Conservation (phyloP, 1,140 invertebrate species). For the Cherax destructor region DNA sequence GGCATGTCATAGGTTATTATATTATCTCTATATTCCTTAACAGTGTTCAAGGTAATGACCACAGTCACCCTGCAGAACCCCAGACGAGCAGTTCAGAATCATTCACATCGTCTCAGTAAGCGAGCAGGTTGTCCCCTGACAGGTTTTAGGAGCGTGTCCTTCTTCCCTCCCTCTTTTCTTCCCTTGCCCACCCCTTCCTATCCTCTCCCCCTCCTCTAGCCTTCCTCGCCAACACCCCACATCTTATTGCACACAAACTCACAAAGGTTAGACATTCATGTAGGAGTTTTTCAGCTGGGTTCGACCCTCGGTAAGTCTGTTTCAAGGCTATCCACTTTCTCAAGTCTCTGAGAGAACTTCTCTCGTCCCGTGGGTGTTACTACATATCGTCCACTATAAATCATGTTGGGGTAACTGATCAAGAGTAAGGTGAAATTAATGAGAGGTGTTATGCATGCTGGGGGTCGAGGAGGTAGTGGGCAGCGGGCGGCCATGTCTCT, state of each 20-base stretch:
- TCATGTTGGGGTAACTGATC: not conserved
- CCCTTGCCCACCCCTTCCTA: not conserved
- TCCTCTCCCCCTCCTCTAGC: not conserved
- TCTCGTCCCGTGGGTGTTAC: not conserved
- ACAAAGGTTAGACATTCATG: slow-evolving; percentile 6
- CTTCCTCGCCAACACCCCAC: not conserved
- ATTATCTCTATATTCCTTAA: too few relatives aligned
- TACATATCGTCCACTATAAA: not conserved
- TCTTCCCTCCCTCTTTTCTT: not conserved
- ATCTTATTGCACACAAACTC: not conserved
- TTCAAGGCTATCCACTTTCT: slow-evolving; percentile 7
- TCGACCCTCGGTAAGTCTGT: not conserved
- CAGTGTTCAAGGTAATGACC: too few relatives aligned
- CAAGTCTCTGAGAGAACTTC: not conserved
- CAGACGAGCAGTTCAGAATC: too few relatives aligned
- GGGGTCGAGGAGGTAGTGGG: not conserved
- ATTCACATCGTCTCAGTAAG: too few relatives aligned
- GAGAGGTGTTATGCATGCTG: not conserved
- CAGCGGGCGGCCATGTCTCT: not conserved
- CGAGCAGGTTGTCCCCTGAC: too few relatives aligned
- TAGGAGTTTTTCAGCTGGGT: not conserved
- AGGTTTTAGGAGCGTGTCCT: too few relatives aligned
- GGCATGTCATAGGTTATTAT: too few relatives aligned
- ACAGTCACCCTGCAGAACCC: too few relatives aligned
- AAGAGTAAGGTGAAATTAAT: not conserved